phyloP scores from a whole-genome alignment of 2,888 invertebrate genomes.

The Drosophila aldrichi region DNA sequence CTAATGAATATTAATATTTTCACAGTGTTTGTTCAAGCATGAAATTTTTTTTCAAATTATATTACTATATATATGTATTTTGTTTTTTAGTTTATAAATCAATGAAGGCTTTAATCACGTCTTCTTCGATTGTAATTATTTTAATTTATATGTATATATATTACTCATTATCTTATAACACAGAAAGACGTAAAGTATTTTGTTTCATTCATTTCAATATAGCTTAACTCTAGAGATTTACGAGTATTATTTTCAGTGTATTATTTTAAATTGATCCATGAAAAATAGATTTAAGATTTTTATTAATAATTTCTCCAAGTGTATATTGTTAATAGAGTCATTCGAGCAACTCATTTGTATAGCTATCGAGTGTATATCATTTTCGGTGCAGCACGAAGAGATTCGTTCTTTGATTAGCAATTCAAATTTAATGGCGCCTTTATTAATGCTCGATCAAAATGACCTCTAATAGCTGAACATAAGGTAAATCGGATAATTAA shows the following conservation, averaged over 20 bases:
- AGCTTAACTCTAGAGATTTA: too few species aligned
- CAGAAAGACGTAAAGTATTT: too few species aligned
- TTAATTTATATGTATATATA: too few species aligned
- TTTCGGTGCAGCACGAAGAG: slow-evolving; percentile 8
- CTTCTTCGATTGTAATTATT: too few species aligned
- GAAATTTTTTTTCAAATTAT: background rate
- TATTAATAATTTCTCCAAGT: background rate
- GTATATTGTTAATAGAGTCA: background rate
- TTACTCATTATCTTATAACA: too few species aligned
- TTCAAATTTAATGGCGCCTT: slow-evolving; percentile 54
- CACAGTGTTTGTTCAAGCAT: background rate
- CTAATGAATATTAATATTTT: background rate
- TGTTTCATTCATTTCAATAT: too few species aligned
- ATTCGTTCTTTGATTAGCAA: slow-evolving; percentile 44
- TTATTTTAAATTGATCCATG: background rate
- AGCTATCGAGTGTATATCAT: slow-evolving; percentile 10
- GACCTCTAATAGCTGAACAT: slow-evolving; percentile 38
- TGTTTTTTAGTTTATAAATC: too few species aligned
- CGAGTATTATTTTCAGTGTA: too few species aligned
- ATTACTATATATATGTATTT: background rate
- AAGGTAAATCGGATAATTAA: slow-evolving; percentile 35
- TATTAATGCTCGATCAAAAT: slow-evolving; percentile 34
- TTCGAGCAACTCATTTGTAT: background rate
- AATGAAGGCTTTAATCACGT: too few species aligned
- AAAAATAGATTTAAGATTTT: background rate